Percentiles rank a stretch among this genome's conserved stretches.
Evolutionary conservation across 2,888 invertebrate genomes (phyloP).

Genomic region (Sphaerophoria rueppellii): DNA sequence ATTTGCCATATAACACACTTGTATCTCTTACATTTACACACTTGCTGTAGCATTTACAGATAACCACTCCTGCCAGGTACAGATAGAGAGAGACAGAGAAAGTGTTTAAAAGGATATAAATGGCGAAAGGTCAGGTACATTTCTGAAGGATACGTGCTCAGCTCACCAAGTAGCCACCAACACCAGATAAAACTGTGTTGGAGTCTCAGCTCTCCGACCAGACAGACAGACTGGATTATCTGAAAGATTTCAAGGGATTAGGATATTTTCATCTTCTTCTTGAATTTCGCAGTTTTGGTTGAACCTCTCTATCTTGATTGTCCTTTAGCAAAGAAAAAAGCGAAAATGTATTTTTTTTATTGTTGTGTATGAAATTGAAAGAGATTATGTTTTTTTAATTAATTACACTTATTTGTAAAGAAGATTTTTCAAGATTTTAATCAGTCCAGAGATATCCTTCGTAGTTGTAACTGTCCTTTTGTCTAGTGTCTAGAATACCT

Average conservation of each 20-base stretch:
- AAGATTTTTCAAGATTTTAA: conserved; percentile 37
- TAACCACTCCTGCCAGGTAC: too few species aligned
- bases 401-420: conserved; percentile 46
- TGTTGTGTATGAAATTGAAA: conserved; percentile 15
- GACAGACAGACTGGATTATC: conserved; percentile 57
- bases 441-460: background rate
- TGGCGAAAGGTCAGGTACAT: conserved; percentile 62
- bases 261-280: conserved; percentile 12
- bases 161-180: conserved; percentile 9
- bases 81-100: background rate
- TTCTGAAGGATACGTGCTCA: conserved; percentile 35
- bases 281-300: conserved; percentile 19
- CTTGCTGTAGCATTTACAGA: background rate
- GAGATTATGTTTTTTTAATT: conserved; percentile 42
- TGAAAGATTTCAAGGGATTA: conserved; percentile 46
- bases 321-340: conserved; percentile 16
- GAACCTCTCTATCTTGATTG: conserved; percentile 41
- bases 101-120: conserved; percentile 21
- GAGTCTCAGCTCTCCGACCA: background rate
- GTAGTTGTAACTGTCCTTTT: background rate
- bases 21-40: background rate
- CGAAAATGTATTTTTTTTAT: conserved; percentile 9
- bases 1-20: conserved; percentile 30
- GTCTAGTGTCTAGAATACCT: conserved; percentile 14
- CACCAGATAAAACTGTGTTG: background rate